Evolutionary conservation across 92 coral and sea anemone genomes (phyloP).

Genomic region (Desmophyllum pertusum): DNA sequence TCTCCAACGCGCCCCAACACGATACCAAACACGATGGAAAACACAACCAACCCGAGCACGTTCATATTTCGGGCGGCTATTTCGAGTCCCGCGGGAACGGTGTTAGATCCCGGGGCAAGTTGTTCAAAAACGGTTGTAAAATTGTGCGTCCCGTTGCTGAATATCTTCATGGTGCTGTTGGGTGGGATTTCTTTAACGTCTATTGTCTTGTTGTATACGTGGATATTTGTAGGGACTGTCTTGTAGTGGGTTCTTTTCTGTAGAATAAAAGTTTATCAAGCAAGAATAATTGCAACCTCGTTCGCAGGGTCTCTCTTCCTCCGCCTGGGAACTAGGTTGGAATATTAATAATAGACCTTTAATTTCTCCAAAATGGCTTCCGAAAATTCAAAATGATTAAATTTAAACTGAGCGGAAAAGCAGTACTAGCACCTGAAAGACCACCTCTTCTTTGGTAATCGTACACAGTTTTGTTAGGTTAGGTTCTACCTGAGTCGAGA

Average conservation of each 20-base stretch:
- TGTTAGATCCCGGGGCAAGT: slow-evolving; percentile 65
- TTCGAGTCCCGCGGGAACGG: slow-evolving; percentile 71
- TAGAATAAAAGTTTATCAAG: slow-evolving; percentile 14
- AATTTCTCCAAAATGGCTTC: no score
- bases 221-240: slow-evolving; percentile 48
- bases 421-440: no score
- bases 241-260: slow-evolving; percentile 84
- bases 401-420: no score
- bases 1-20: slow-evolving; percentile 89
- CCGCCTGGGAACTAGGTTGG: no score
- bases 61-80: slow-evolving; percentile 65
- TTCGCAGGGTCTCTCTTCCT: no score
- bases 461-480: no score
- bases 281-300: background rate
- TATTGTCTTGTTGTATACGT: slow-evolving; percentile 55
- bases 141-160: slow-evolving; percentile 68
- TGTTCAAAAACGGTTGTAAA: slow-evolving; percentile 40
- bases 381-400: no score
- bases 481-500: no score
- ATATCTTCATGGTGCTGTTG: background rate
- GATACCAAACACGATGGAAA: slow-evolving; percentile 88
- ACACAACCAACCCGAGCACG: slow-evolving; percentile 86
- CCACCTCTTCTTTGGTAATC: no score
- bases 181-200: background rate
- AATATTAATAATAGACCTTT: no score